phyloP scores from a whole-genome alignment of 2,113 vertebrate species.

The Carollia perspicillata region DNA sequence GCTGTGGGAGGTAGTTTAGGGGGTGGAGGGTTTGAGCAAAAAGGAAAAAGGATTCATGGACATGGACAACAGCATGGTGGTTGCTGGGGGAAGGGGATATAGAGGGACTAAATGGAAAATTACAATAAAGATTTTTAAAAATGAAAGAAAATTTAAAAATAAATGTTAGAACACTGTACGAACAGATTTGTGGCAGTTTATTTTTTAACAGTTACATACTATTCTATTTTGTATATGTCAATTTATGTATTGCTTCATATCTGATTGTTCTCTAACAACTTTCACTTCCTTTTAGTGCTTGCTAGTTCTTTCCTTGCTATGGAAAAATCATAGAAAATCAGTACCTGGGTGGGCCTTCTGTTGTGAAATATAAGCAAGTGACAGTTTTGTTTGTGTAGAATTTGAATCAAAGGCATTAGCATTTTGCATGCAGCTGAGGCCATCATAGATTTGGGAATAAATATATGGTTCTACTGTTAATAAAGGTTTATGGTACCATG shows the following conservation, averaged over 20 bases:
- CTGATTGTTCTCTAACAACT: background rate
- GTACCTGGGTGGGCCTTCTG: background rate
- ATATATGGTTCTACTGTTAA: background rate
- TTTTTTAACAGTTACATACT: background rate
- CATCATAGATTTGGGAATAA: background rate
- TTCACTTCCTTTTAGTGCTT: background rate
- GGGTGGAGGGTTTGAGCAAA: too few species aligned
- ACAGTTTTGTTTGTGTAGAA: background rate
- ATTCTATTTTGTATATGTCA: fast-evolving
- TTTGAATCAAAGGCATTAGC: background rate
- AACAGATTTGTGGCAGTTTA: background rate
- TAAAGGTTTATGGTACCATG: background rate
- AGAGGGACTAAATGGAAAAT: too few species aligned
- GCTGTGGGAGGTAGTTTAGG: too few species aligned
- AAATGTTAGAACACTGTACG: background rate
- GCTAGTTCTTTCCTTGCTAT: background rate
- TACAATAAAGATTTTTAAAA: too few species aligned
- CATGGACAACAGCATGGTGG: too few species aligned
- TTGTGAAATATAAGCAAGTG: background rate
- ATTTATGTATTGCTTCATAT: background rate
- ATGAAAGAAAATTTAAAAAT: background rate
- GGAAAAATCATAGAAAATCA: background rate
- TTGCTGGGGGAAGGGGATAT: too few species aligned
- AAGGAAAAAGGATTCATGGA: too few species aligned
- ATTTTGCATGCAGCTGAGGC: background rate